Evolutionary conservation across 2,797 vertebrate genomes (phyloP), one percentile per base, ranked within the genome.

Genomic region (Triplophysa yarkandensis): DNA sequence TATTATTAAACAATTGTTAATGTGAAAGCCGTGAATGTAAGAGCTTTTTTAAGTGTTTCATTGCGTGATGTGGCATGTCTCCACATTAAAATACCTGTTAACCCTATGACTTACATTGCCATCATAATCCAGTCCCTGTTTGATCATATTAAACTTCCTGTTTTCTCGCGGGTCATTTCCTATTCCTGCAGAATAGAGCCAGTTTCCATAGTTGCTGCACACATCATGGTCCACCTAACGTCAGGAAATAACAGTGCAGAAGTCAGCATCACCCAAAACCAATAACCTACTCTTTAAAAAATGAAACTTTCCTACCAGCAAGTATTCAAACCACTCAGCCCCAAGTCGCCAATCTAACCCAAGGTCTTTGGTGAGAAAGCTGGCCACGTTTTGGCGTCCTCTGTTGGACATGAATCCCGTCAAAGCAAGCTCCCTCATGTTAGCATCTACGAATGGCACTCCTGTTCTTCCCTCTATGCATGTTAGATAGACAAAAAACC

Each of bases 381-480:
- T 94, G 46, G 94, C 91, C 0, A 94, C 92, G 0, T 95, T 95
- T 82, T 95, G 93, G 2, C 93, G 86, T 74, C 93, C 94, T 79
- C 94, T 90, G 87, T 95, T 95, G 50, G 93, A 94, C 92, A 94
- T 93, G 83, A 95, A 95, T 68, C 94, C 93, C 0, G 92, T 94
- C 30, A 87, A 82, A 0, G 87, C 89, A 83, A 94, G 73, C 84
- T 95, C 93, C 74, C 92, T 86, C 93, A 95, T 94, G 86, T 92
- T 95, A 41, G 94, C 93, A 0, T 95, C 93, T 5, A 95, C 93
- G 14, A 95, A 95, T 3, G 93, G 94, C 25, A 95, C 88, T 0
- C 94, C 92, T 0, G 94, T 95, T 16, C 57, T 86, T 19, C 93
- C 93, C 79, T 94, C 93, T 95, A 63, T 28, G 19, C 19, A 25